Percentiles rank a stretch among this genome's conserved stretches.
Conservation (phyloP, 2,797 vertebrate species). For the Falco concolor region DNA sequence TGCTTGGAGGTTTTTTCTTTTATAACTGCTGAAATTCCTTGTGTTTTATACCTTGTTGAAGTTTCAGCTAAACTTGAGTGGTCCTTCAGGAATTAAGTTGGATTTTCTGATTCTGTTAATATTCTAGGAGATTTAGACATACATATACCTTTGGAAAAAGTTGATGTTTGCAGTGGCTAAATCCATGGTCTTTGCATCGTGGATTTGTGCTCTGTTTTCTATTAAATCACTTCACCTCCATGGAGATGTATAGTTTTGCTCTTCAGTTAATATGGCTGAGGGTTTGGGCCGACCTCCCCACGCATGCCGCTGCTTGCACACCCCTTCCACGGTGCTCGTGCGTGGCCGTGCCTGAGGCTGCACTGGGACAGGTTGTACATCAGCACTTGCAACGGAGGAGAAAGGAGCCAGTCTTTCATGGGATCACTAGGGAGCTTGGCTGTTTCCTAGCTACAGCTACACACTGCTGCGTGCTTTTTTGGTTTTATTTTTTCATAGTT, state of each 20-base stretch:
- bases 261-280: background rate
- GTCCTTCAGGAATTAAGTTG: background rate
- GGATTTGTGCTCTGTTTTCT: background rate
- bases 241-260: background rate
- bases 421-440: background rate
- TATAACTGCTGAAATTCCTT: background rate
- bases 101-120: background rate
- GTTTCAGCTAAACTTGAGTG: background rate
- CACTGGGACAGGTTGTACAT: background rate
- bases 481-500: background rate
- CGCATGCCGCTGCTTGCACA: fast-evolving
- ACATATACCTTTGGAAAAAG: background rate
- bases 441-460: background rate
- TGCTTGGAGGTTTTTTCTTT: background rate
- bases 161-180: background rate
- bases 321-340: background rate
- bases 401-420: background rate
- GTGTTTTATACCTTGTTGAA: background rate
- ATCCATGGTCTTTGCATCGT: background rate
- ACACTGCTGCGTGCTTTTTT: background rate
- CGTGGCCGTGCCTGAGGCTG: background rate
- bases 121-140: background rate
- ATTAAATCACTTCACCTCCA: background rate
- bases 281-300: background rate
- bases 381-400: background rate